Evolutionary conservation across 2,797 vertebrate genomes (phyloP), one percentile per base, ranked within the genome.

Genomic region (Pempheris klunzingeri): DNA sequence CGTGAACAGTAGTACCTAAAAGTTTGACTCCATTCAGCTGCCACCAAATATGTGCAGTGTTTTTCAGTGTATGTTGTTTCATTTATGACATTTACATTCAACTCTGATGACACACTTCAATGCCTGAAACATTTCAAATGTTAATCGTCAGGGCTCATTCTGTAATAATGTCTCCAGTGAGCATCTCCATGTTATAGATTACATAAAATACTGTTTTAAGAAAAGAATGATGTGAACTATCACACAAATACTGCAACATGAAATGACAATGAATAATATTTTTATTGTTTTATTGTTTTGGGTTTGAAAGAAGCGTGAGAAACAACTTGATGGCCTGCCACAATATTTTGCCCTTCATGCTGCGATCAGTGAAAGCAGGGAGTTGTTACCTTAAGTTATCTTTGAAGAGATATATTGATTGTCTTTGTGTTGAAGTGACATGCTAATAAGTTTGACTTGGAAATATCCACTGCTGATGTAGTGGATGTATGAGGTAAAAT

Each of bases 81-180:
- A 58, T 78, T 47, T 9, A 52, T 65, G 20, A 63, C 20, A 61
- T 32, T 20, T 50, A 39, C 22, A 49, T 13, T 12, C 30, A 32
- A 58, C 17, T 26, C 9, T 36, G 7, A 60, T 13, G 8, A 53
- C 6, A 47, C 11, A 7, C 30, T 66, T 17, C 43, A 65, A 2
- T n/a, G 15, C 20, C 15, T 36, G 22, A 36, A 34, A n/a, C 43
- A 41, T 53, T 61, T 41, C 17, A 47, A 32, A 28, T 54, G 18
- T n/a, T 28, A 20, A 41, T 3, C 1, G 4, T 66, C 38, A 49
- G 14, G 7, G 4, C 22, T 57, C 24, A 44, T 10, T 55, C 47
- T 69, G n/a, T 46, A 22, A 67, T 34, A 57, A 57, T 65, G 50
- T 64, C 43, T 60, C 53, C 22, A 47, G 9, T 55, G 30, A 43